Conservation (phyloP, 2,113 vertebrate genomes). For the Malaclemys terrapin region DNA sequence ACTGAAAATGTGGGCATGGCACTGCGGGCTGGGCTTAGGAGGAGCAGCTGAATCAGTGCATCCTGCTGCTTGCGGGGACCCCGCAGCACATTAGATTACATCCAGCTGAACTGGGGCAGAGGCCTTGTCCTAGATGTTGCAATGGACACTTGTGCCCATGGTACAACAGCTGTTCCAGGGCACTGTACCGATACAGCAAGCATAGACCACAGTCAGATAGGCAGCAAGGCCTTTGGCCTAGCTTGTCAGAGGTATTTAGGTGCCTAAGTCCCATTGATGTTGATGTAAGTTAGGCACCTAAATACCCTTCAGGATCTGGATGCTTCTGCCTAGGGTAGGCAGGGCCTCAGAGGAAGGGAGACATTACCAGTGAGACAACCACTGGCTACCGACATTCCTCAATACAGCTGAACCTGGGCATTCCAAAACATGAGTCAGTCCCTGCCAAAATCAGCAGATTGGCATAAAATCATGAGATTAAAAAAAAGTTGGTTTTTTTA, state of each 20-base stretch:
- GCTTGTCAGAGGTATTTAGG: too few relatives aligned
- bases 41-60: background rate
- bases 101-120: background rate
- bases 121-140: background rate
- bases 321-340: background rate
- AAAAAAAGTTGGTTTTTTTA: background rate
- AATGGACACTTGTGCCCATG: background rate
- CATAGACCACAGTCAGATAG: background rate
- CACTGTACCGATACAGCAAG: background rate
- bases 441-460: background rate
- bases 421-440: too few relatives aligned
- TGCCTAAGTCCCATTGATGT: too few relatives aligned
- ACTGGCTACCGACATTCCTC: background rate
- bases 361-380: background rate
- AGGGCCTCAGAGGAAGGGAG: background rate
- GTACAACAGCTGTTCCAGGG: background rate
- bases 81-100: background rate
- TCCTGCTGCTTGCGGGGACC: background rate
- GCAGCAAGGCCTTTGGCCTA: background rate
- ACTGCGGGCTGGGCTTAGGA: background rate
- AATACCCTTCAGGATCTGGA: too few relatives aligned
- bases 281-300: too few relatives aligned
- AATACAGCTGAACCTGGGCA: background rate
- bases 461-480: background rate
- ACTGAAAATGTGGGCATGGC: background rate